Base-by-base conservation (phyloP, 2,888 invertebrate species). In the Anoplius nigerrimus region DNA sequence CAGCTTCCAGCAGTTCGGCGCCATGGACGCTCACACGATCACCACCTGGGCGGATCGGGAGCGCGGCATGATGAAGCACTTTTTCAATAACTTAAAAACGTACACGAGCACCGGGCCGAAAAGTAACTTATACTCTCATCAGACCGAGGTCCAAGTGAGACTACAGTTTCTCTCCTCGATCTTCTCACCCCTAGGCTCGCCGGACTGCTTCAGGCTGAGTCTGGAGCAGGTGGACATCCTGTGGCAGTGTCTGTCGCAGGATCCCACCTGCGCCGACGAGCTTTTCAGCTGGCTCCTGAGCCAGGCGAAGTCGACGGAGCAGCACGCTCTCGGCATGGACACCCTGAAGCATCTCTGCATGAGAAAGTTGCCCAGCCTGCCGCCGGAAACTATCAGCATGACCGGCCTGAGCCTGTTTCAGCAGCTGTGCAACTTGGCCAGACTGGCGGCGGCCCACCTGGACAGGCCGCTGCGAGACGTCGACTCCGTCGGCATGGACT, bases 41-140 rank as follows among this genome's bases (percentile, higher is more conserved):
- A 97, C 97, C 2, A 93, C 96, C 90, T 98, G 97, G 97, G 97
- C 97, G 4, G 97, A 98, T 84, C 92, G 94, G 51, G 96, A 97
- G 83, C 94, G 97, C 80, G 93, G 95, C 79, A 97, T 98, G 97
- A 96, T 97, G 95, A 93, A 94, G 13, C 93, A 96, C 86, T 97
- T 98, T 89, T 95, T 98, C 80, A 95, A 94, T 83, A 96, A 97
- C 89, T 90, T 98, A 56, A 93, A 95, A 61, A 93, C 93, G 78
- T 97, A 94, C 84, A 92, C 92, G 1, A 90, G 88, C 78, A 83
- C 88, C 1, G 82, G 80, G 1, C 78, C 81, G 1, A 84, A 81
- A 79, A 84, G 83, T 74, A 89, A 88, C 56, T 89, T 93, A 68
- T 93, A 93, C 84, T 91, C 92, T 2, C 96, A 96, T 89, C 94